phyloP scores from a whole-genome alignment of 1,140 invertebrate species.

The Ditylenchus dipsaci region DNA sequence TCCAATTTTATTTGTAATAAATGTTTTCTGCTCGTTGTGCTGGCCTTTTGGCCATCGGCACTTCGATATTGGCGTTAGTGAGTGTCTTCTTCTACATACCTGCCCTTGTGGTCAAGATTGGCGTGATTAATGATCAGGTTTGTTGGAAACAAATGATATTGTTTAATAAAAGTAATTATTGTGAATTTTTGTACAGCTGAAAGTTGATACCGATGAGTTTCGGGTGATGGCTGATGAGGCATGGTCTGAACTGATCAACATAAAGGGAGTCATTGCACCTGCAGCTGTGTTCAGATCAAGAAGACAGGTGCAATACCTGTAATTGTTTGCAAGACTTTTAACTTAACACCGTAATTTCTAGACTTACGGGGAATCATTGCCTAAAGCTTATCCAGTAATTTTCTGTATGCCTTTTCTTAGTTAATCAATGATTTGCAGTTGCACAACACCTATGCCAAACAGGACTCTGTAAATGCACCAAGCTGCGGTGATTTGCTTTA shows the following conservation, averaged over 20 bases:
- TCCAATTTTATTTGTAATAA: background rate
- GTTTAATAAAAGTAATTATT: background rate
- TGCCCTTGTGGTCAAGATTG: constrained; percentile 46
- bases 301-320: constrained; percentile 13
- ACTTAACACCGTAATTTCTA: constrained; percentile 19
- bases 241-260: constrained; percentile 42
- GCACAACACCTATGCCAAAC: constrained; percentile 50
- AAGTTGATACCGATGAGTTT: constrained; percentile 52
- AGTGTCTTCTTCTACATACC: constrained; percentile 48
- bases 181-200: constrained; percentile 35
- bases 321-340: background rate
- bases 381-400: constrained; percentile 43
- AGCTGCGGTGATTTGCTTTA: constrained; percentile 35
- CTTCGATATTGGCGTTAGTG: constrained; percentile 41
- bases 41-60: constrained; percentile 44
- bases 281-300: constrained; percentile 1
- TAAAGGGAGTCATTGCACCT: constrained; percentile 9
- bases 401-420: too few species aligned
- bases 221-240: constrained; percentile 48
- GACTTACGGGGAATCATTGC: constrained; percentile 35
- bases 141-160: constrained; percentile 8
- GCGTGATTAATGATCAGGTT: constrained; percentile 49
- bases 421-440: constrained; percentile 4
- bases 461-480: constrained; percentile 45
- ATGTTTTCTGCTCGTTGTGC: constrained; percentile 47